A percentile compares a stretch with the other conserved stretches of the same genome.
Evolutionary conservation across 2,113 vertebrate genomes (phyloP).

Genomic region (Thryonomys swinderianus): DNA sequence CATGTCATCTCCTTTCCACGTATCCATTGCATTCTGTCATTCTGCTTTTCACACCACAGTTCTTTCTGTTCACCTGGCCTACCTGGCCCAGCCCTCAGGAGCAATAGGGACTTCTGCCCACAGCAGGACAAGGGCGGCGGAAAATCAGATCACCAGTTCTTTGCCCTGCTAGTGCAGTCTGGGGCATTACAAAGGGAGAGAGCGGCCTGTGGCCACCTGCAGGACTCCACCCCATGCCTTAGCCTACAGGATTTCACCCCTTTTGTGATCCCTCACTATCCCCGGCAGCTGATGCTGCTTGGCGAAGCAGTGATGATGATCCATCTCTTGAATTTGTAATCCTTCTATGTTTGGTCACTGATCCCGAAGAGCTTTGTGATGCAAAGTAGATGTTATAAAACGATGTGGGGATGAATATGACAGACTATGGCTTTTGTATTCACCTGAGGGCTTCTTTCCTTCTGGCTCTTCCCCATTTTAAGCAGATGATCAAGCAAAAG

Average conservation of each 20-base stretch:
- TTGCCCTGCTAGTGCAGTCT: background rate
- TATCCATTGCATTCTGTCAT: background rate
- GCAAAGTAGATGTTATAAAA: slow-evolving; percentile 53
- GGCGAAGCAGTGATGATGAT: slow-evolving; percentile 57
- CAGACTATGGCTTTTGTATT: background rate
- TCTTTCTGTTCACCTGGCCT: background rate
- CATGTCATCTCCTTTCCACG: background rate
- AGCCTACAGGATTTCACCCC: background rate
- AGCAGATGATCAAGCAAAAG: background rate
- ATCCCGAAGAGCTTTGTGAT: slow-evolving; percentile 71
- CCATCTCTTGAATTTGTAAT: slow-evolving; percentile 70
- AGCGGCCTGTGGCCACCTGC: background rate
- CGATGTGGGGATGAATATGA: background rate
- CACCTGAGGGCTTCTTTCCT: background rate
- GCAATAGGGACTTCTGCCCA: background rate
- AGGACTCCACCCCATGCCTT: background rate
- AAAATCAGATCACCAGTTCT: rapidly evolving
- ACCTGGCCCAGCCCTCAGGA: background rate
- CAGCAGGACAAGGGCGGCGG: too few relatives aligned
- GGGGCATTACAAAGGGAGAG: background rate
- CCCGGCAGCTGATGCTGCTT: background rate
- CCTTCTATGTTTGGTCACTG: slow-evolving; percentile 73
- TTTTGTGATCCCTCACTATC: background rate
- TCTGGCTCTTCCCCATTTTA: background rate
- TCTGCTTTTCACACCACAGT: background rate